Base-by-base conservation (phyloP, 2,888 invertebrate genomes). In the Cyaniris semiargus region DNA sequence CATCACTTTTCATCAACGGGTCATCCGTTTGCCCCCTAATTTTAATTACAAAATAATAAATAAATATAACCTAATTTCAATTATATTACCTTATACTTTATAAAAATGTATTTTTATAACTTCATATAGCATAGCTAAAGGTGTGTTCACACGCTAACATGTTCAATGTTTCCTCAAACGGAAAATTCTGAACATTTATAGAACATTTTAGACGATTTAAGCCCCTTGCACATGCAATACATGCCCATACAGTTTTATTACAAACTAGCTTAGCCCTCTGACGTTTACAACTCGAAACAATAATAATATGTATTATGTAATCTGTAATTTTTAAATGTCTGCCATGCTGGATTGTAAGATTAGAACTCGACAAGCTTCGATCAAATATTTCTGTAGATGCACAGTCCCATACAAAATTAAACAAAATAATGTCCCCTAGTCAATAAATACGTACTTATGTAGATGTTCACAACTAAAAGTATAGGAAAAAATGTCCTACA, bases 151-250 rank as follows among this genome's bases (percentile, higher is more conserved):
- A 21, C 3, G n/a, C 21, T 70, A 6, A 38, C 10, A 71, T 71
- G 71, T 38, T 71, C 71, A 71, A 34, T 71, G 71, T 38, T n/a
- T 71, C 38, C 71, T 71, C 71, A 38, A 71, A 71, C 71, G 71
- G 71, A 71, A 71, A 71, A 71, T 71, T 71, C 71, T 38, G 71
- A 71, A 34, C 38, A 38, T 71, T 38, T 71, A 71, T 71, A 13
- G 71, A n/a, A n/a, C 21, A 71, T 71, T 71, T 34, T 71, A 34
- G 71, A 38, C 38, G 71, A 71, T 71, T 71, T 71, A 71, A 38
- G 71, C 10, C 71, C 71, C 71, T 21, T 71, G 34, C 21, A 71
- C 71, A 71, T 71, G 71, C 71, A 38, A 71, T 0, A 15, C 38
- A 21, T 71, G 71, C 21, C 34, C 23, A 38, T 34, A n/a, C 38